phyloP scores from a whole-genome alignment of 2,888 invertebrate species.

The Cynaeus angustus region DNA sequence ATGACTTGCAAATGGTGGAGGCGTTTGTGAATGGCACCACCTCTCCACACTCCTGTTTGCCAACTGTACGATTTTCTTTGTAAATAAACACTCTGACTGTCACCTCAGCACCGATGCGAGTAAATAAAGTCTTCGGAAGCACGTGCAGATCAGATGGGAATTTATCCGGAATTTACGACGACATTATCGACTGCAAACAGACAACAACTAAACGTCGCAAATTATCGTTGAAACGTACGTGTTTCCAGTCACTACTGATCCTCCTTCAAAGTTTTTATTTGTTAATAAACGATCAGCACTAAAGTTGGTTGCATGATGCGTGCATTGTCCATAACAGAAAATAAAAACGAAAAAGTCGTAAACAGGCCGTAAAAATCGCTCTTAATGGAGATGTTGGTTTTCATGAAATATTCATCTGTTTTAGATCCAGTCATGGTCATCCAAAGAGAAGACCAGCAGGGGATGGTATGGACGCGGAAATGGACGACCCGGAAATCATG shows the following conservation, averaged over 20 bases:
- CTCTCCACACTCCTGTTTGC: neutral
- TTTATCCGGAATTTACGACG: conserved; percentile 33
- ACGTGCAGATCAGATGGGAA: conserved; percentile 31
- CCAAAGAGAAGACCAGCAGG: conserved; percentile 66
- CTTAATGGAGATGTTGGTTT: conserved; percentile 17
- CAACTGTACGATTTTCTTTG: conserved; percentile 7
- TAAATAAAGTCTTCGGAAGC: conserved; percentile 30
- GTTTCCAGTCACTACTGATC: neutral
- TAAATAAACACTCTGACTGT: conserved; percentile 15
- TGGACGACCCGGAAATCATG: conserved; percentile 69
- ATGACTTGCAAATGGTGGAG: no score
- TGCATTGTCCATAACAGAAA: conserved; percentile 29
- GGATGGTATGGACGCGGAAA: conserved; percentile 70
- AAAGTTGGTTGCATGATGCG: conserved; percentile 24
- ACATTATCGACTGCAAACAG: conserved; percentile 28
- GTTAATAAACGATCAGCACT: conserved; percentile 15
- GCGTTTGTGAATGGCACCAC: neutral
- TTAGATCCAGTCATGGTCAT: conserved; percentile 57
- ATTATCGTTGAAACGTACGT: conserved; percentile 18
- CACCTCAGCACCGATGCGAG: conserved; percentile 3
- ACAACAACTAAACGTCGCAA: conserved; percentile 28
- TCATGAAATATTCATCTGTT: conserved; percentile 51
- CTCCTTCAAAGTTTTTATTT: conserved; percentile 11
- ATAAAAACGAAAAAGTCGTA: conserved; percentile 24
- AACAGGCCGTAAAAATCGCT: conserved; percentile 26